A percentile compares a stretch with the other conserved stretches of the same genome.
Evolutionary conservation across 2,113 vertebrate genomes (phyloP).

Genomic region (Podarcis cretensis): DNA sequence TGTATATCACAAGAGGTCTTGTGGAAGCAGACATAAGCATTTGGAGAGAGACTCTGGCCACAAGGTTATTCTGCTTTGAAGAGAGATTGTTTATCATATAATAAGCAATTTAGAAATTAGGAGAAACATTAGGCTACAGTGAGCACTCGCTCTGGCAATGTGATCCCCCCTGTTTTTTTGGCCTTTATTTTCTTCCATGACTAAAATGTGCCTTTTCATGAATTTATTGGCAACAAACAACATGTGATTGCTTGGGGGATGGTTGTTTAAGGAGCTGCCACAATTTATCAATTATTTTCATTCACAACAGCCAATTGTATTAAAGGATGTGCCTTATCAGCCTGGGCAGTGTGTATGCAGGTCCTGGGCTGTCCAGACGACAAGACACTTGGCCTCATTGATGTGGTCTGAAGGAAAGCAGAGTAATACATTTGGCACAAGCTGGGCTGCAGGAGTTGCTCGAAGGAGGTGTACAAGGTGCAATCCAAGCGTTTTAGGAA

Average conservation of each 20-base stretch:
- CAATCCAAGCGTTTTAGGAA: no score
- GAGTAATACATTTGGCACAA: no score
- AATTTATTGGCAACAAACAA: slow-evolving; percentile 29
- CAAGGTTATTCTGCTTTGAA: neutral
- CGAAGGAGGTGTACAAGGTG: no score
- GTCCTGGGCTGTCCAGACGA: no score
- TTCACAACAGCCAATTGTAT: slow-evolving; percentile 12
- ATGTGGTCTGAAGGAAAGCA: no score
- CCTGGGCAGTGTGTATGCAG: no score
- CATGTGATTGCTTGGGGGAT: slow-evolving; percentile 39
- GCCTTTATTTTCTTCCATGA: neutral
- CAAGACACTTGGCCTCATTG: no score
- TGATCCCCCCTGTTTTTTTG: neutral
- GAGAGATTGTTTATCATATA: accelerated
- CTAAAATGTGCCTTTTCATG: slow-evolving; percentile 33
- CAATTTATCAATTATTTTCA: slow-evolving; percentile 36
- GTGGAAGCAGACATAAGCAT: neutral
- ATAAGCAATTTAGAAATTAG: neutral
- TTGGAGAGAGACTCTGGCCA: neutral
- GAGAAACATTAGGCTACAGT: accelerated
- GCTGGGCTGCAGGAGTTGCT: no score
- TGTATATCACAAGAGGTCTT: neutral
- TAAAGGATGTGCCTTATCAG: slow-evolving; percentile 4
- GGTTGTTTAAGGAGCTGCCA: neutral
- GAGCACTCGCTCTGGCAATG: accelerated